Evolutionary conservation across 2,797 vertebrate genomes (phyloP).

Genomic region (Limnodromus scolopaceus): DNA sequence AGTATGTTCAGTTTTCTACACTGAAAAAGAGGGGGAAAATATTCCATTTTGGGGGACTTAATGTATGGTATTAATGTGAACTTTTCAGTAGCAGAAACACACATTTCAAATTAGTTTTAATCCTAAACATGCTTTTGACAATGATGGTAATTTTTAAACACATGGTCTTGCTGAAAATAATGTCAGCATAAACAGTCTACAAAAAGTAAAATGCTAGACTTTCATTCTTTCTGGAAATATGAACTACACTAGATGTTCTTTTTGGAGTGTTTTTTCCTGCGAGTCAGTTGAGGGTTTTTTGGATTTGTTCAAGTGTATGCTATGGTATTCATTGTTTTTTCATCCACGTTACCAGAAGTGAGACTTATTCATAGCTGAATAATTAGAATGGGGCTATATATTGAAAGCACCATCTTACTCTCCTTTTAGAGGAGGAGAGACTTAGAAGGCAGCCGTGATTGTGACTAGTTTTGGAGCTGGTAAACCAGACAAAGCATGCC

Average conservation of each 20-base stretch:
- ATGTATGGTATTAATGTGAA: not conserved
- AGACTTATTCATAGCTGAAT: not conserved
- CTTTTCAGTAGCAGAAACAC: not conserved
- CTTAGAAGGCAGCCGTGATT: not conserved
- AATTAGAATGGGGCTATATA: not conserved
- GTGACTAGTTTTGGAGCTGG: not conserved
- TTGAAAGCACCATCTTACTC: not conserved
- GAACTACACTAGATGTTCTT: not conserved
- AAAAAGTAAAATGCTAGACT: not conserved
- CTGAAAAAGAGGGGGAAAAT: not conserved
- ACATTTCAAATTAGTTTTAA: not conserved
- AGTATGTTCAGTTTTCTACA: not conserved
- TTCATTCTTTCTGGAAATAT: not conserved
- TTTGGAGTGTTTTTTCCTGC: not conserved
- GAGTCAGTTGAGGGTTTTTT: not conserved
- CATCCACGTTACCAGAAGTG: not conserved
- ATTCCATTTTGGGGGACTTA: not conserved
- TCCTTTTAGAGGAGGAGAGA: not conserved
- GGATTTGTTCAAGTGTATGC: not conserved
- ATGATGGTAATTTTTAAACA: not conserved
- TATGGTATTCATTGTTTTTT: not conserved
- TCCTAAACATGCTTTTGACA: not conserved
- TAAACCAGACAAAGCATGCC: not conserved
- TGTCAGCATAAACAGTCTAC: not conserved
- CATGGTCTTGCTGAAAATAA: not conserved